These are phyloP conservation scores for Noctua janthe DNA, from an alignment of 2,888 invertebrate genomes.

Conservation along the genomic window DNA sequence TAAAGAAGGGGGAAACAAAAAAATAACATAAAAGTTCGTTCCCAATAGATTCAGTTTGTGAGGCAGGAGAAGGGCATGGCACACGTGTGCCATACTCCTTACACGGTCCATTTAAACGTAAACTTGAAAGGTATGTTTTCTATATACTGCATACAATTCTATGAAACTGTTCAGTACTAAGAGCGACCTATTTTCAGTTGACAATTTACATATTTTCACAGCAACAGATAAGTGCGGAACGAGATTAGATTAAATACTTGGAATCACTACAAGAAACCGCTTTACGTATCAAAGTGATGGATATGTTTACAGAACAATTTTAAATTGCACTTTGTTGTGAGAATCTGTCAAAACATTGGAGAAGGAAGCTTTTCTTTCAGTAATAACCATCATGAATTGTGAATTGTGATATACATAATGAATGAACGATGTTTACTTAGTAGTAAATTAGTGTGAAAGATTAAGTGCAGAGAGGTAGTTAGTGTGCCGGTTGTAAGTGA, in stretches of 20 bases:
- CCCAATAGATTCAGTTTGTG: background rate
- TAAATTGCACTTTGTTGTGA: constrained; percentile 32
- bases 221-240: background rate
- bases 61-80: background rate
- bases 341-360: constrained; percentile 39
- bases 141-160: background rate
- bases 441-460: background rate
- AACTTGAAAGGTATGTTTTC: background rate
- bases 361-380: background rate
- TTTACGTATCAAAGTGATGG: constrained; percentile 31
- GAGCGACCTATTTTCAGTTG: constrained; percentile 4
- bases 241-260: constrained; percentile 17
- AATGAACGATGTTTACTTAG: background rate
- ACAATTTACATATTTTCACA: constrained; percentile 18
- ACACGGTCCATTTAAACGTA: background rate
- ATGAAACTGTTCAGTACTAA: constrained; percentile 2
- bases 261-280: constrained; percentile 16
- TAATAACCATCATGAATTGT: background rate
- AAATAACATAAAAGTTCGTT: too few species aligned
- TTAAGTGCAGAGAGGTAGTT: background rate
- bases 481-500: constrained; percentile 17
- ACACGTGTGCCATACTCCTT: background rate
- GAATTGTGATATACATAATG: background rate
- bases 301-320: constrained; percentile 25
- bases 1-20: background rate